These are phyloP conservation scores for Nannoperca obscura DNA, from an alignment of 2,797 vertebrate species.

Conservation along the genomic window DNA sequence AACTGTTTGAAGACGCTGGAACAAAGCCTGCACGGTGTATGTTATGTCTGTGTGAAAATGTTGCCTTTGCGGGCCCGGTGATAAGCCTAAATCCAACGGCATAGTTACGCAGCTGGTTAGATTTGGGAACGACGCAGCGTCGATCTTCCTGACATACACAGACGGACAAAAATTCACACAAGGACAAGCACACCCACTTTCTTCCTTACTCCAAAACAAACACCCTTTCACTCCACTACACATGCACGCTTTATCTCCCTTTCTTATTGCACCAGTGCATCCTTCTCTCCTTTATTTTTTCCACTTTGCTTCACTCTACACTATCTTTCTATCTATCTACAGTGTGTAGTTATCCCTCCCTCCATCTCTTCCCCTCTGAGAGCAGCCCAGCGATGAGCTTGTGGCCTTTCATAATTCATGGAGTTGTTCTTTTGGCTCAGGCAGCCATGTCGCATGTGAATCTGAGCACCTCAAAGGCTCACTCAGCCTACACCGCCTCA, in stretches of 20 bases:
- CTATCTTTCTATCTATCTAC: conserved; percentile 64
- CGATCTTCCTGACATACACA: conserved; percentile 31
- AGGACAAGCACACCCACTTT: conserved; percentile 31
- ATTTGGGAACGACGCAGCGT: conserved; percentile 42
- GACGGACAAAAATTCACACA: conserved; percentile 32
- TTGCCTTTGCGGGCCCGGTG: conserved; percentile 42
- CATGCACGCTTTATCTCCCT: conserved; percentile 49
- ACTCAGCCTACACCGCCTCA: conserved; percentile 52
- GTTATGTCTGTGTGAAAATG: conserved; percentile 60
- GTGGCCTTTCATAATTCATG: conserved; percentile 82
- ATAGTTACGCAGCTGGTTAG: conserved; percentile 63
- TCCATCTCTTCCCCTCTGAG: conserved; percentile 49
- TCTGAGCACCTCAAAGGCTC: conserved; percentile 73
- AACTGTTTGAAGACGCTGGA: conserved; percentile 68
- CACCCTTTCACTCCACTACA: conserved; percentile 65
- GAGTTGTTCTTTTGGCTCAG: conserved; percentile 79
- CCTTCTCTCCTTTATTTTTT: conserved; percentile 36
- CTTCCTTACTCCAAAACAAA: conserved; percentile 63
- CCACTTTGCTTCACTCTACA: conserved; percentile 60
- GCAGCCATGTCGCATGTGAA: conserved; percentile 76
- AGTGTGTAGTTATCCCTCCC: conserved; percentile 53
- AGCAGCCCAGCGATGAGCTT: conserved; percentile 60
- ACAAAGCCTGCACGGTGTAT: conserved; percentile 58
- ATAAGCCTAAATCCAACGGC: conserved; percentile 48
- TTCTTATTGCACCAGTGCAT: conserved; percentile 49